These are phyloP conservation scores for Albula goreensis DNA, from an alignment of 2,113 vertebrate species.

Conservation along the genomic window DNA sequence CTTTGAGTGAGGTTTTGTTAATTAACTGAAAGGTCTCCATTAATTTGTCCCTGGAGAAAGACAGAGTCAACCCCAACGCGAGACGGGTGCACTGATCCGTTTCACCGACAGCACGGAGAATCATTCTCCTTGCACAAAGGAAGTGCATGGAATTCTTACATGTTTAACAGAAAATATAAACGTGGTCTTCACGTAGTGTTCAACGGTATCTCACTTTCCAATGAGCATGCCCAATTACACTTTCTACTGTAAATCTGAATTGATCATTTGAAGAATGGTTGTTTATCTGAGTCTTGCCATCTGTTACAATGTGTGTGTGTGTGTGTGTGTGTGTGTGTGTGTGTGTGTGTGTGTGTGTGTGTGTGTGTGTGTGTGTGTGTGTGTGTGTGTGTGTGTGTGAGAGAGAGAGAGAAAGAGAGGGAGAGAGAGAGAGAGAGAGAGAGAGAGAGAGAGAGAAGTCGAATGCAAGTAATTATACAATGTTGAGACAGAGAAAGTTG, in stretches of 20 bases:
- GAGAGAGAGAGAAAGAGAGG: neutral
- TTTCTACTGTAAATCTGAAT: slow-evolving; percentile 37
- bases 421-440: neutral
- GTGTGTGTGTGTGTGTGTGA: neutral
- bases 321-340: slow-evolving; percentile 47
- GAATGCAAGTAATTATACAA: neutral
- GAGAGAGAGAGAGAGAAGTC: neutral
- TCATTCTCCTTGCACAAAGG: slow-evolving; percentile 35
- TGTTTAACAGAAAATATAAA: slow-evolving; percentile 40
- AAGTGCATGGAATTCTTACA: slow-evolving; percentile 27
- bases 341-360: neutral
- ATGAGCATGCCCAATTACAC: neutral
- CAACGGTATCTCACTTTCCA: neutral
- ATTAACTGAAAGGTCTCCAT: slow-evolving; percentile 87
- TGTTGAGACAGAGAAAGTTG: neutral
- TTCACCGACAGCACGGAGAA: slow-evolving; percentile 60
- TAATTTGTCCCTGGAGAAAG: slow-evolving; percentile 84
- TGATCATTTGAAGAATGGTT: slow-evolving; percentile 53
- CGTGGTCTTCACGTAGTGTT: slow-evolving; percentile 10
- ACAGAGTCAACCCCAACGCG: slow-evolving; percentile 74
- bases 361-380: neutral
- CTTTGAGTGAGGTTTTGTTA: slow-evolving; percentile 73
- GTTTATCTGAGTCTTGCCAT: slow-evolving; percentile 32
- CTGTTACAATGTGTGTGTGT: slow-evolving; percentile 34
- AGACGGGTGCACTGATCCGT: slow-evolving; percentile 71